Evolutionary conservation across 2,888 invertebrate species (phyloP).

Genomic region (Sympetrum striolatum): DNA sequence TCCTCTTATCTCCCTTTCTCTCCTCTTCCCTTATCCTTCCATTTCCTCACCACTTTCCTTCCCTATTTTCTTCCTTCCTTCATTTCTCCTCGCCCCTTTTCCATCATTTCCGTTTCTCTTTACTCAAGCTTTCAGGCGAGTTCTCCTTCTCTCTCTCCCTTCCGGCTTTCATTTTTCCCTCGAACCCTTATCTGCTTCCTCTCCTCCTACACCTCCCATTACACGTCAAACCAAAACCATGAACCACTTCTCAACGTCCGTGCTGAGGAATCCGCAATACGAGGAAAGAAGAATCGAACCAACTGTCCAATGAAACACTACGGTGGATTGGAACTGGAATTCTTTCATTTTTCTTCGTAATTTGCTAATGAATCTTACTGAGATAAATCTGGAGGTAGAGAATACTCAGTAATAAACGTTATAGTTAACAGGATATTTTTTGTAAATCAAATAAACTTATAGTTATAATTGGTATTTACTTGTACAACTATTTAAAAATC

Average conservation of each 20-base stretch:
- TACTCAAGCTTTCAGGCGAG: constrained; percentile 1
- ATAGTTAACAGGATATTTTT: too few relatives aligned
- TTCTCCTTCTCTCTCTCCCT: neutral
- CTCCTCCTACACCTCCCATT: neutral
- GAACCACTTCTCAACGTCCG: neutral
- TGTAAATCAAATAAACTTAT: too few relatives aligned
- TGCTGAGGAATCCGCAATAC: neutral
- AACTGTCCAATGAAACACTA: too few relatives aligned
- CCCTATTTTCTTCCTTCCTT: neutral
- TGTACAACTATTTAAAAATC: too few relatives aligned
- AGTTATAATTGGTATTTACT: too few relatives aligned
- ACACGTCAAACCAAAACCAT: neutral
- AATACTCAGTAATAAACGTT: too few relatives aligned
- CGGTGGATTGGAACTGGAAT: too few relatives aligned
- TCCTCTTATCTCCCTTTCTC: too few relatives aligned
- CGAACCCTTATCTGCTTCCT: neutral
- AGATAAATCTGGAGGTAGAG: too few relatives aligned
- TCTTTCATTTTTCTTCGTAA: neutral
- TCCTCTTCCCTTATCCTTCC: neutral
- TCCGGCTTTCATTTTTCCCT: neutral
- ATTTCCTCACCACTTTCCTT: neutral
- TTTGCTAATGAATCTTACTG: too few relatives aligned
- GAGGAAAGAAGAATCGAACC: too few relatives aligned
- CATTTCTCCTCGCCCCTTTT: neutral
- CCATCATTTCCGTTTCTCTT: constrained; percentile 15